Conservation (phyloP, 1,140 invertebrate species). For the Eufriesea mexicana region DNA sequence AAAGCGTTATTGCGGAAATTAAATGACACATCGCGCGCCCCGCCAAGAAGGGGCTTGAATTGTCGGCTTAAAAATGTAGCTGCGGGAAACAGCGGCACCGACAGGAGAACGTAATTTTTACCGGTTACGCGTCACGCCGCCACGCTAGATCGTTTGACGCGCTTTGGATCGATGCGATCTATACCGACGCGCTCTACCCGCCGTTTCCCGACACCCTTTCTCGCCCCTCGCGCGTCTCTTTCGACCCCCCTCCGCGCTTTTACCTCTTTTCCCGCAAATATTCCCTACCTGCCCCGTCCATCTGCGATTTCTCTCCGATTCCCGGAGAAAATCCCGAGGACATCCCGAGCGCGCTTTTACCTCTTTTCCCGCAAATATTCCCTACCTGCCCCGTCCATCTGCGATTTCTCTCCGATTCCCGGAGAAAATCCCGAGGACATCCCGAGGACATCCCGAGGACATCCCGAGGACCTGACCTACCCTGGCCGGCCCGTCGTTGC, state of each 20-base stretch:
- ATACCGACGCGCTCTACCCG: background rate
- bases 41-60: constrained; percentile 53
- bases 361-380: no score
- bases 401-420: no score
- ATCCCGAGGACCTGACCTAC: no score
- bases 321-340: no score
- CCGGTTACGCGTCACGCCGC: background rate
- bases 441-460: no score
- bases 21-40: constrained; percentile 73
- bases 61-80: constrained; percentile 62
- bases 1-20: constrained; percentile 81
- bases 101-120: constrained; percentile 30
- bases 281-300: no score
- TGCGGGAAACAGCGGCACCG: constrained; percentile 22
- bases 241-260: background rate
- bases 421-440: no score
- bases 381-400: no score
- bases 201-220: background rate
- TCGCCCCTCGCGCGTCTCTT: background rate
- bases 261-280: background rate
- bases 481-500: background rate
- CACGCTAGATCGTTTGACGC: constrained; percentile 5
- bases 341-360: background rate
- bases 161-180: constrained; percentile 18
- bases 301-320: no score